Evolutionary conservation across 2,888 invertebrate species (phyloP).

Genomic region (Heliconius ethilla): DNA sequence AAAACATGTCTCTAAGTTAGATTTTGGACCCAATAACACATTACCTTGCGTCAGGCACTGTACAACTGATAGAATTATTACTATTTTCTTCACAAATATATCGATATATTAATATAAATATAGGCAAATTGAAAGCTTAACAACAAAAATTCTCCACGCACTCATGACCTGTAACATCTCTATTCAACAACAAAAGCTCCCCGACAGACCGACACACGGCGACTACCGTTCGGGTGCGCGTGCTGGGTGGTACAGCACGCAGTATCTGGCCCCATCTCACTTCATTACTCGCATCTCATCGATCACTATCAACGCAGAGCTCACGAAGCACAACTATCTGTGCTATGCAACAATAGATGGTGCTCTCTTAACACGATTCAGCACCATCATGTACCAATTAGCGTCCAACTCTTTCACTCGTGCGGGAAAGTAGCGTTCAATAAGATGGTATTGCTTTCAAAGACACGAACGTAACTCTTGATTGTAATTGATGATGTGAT

Average conservation of each 20-base stretch:
- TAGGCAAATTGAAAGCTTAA: slow-evolving; percentile 15
- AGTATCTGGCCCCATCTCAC: slow-evolving; percentile 66
- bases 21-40: neutral
- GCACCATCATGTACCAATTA: slow-evolving; percentile 79
- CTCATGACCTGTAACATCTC: slow-evolving; percentile 58
- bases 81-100: neutral
- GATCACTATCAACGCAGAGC: slow-evolving; percentile 76
- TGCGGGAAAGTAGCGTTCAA: slow-evolving; percentile 28
- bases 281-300: slow-evolving; percentile 68
- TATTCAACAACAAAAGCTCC: slow-evolving; percentile 58
- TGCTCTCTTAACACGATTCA: slow-evolving; percentile 74
- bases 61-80: neutral
- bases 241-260: slow-evolving; percentile 68
- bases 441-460: slow-evolving; percentile 51
- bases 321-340: slow-evolving; percentile 76
- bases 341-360: slow-evolving; percentile 81
- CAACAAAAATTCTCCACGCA: slow-evolving; percentile 38
- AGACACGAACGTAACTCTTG: slow-evolving; percentile 60
- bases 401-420: slow-evolving; percentile 56
- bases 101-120: neutral
- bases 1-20: no score
- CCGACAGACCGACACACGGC: slow-evolving; percentile 52
- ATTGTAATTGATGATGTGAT: slow-evolving; percentile 81
- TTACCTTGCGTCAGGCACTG: neutral
- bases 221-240: slow-evolving; percentile 74